These are phyloP conservation scores for Pseudomugil gertrudae DNA, from an alignment of 2,797 vertebrate species.

Conservation along the genomic window DNA sequence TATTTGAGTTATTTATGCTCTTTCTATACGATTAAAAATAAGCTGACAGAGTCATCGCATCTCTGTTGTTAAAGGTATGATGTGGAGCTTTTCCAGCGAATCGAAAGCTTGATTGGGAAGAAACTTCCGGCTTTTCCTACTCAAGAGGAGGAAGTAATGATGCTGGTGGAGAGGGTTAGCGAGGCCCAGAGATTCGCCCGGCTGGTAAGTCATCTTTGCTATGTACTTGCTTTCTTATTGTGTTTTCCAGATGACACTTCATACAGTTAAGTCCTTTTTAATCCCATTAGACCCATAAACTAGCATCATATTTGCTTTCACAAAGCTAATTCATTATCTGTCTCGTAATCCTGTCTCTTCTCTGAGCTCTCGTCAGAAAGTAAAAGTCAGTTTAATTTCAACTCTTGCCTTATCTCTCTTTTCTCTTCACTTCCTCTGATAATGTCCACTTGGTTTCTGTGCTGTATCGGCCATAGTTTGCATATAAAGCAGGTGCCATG, in stretches of 20 bases:
- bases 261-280: background rate
- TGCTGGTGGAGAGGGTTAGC: conserved; percentile 93
- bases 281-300: no score
- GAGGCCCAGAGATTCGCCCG: conserved; percentile 95
- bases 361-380: no score
- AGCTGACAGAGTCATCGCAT: background rate
- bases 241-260: background rate
- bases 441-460: no score
- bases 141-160: conserved; percentile 97
- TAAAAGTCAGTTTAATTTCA: no score
- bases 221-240: background rate
- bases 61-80: conserved; percentile 85
- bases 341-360: no score
- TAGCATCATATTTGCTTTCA: no score
- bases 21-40: background rate
- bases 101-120: conserved; percentile 94
- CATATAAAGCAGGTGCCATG: no score
- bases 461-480: no score
- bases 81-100: conserved; percentile 96
- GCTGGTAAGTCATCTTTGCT: conserved; percentile 81
- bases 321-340: no score
- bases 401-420: no score
- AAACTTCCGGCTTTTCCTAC: conserved; percentile 94
- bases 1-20: fast-evolving
- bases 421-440: no score